Evolutionary conservation across 2,797 vertebrate species (phyloP).

Genomic region (Anisognathus igniventris): DNA sequence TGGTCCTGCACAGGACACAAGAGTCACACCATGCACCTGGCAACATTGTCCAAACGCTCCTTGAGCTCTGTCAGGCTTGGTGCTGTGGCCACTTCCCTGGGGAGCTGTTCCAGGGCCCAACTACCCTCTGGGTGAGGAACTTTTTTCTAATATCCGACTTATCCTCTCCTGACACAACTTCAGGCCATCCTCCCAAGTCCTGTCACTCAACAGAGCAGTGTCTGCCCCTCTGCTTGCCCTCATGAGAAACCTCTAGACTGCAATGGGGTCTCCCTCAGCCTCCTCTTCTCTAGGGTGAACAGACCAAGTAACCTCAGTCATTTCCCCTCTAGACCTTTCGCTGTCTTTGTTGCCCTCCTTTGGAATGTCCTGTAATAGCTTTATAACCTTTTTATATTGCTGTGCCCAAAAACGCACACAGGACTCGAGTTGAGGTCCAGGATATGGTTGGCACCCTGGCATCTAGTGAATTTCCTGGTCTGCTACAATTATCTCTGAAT

Average conservation of each 20-base stretch:
- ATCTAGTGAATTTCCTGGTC: not conserved
- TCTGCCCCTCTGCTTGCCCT: no score
- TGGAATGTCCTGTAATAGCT: not conserved
- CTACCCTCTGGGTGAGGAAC: not conserved
- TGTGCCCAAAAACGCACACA: not conserved
- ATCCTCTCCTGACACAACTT: not conserved
- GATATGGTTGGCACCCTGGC: not conserved
- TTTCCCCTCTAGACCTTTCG: not conserved
- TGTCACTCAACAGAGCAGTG: not conserved
- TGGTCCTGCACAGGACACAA: not conserved
- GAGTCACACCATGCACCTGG: not conserved
- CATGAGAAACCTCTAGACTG: not conserved
- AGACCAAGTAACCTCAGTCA: not conserved
- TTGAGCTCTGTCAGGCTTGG: not conserved
- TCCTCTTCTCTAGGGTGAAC: not conserved
- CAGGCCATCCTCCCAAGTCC: accelerated
- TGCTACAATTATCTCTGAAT: not conserved
- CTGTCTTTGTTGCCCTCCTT: not conserved
- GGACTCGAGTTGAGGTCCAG: not conserved
- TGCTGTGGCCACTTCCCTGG: not conserved
- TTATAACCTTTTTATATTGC: not conserved
- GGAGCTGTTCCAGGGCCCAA: not conserved
- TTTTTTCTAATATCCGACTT: not conserved
- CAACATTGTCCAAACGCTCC: not conserved
- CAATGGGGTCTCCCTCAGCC: not conserved